These are phyloP conservation scores for Drosophila mayri DNA, from an alignment of 1,140 invertebrate genomes.

Conservation along the genomic window DNA sequence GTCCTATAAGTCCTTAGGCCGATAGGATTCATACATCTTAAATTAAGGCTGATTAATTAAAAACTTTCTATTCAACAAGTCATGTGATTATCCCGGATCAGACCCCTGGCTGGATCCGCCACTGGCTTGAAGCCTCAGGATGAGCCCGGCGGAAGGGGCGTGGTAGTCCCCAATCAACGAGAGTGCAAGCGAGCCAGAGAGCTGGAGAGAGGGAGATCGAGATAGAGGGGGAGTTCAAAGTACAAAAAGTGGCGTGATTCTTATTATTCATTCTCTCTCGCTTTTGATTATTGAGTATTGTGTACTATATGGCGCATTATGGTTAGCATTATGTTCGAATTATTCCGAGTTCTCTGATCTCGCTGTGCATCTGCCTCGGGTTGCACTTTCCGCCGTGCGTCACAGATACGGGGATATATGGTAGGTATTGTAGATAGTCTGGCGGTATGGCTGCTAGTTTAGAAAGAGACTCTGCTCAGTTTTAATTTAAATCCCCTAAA, in stretches of 20 bases:
- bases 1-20: too few relatives aligned
- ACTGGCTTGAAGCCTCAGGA: constrained; percentile 27
- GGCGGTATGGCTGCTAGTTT: too few relatives aligned
- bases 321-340: constrained; percentile 28
- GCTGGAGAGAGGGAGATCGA: constrained; percentile 7
- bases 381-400: constrained; percentile 20
- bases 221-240: constrained; percentile 47
- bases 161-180: constrained; percentile 21
- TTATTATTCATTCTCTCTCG: constrained; percentile 62
- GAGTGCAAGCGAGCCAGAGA: constrained; percentile 10
- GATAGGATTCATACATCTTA: too few relatives aligned
- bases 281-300: constrained; percentile 52
- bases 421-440: neutral
- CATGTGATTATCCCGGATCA: neutral
- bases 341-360: constrained; percentile 14
- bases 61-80: too few relatives aligned
- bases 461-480: neutral
- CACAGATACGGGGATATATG: constrained; percentile 13
- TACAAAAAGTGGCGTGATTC: constrained; percentile 80
- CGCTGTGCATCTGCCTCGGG: constrained; percentile 5
- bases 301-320: constrained; percentile 21
- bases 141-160: constrained; percentile 40
- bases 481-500: neutral
- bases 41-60: too few relatives aligned
- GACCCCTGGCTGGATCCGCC: neutral